Conservation (phyloP, 1,140 invertebrate genomes). For the Neodiprion fabricii region DNA sequence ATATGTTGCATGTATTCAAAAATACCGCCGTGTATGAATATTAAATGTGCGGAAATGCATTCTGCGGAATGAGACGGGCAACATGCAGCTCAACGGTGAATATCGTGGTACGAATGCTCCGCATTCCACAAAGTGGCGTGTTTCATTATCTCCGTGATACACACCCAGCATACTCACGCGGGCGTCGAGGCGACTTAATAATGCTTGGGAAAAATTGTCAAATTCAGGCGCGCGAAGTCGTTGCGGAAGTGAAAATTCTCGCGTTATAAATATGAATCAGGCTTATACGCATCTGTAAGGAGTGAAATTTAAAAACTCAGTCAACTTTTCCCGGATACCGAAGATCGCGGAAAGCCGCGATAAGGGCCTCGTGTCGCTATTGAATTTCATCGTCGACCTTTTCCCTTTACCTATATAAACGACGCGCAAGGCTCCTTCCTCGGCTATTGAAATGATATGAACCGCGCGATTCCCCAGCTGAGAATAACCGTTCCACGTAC, state of each 20-base stretch:
- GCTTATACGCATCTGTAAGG: background rate
- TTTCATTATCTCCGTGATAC: conserved; percentile 4
- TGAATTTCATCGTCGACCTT: background rate
- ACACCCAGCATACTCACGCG: background rate
- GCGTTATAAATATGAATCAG: background rate
- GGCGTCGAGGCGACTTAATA: too few species aligned
- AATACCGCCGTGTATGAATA: background rate
- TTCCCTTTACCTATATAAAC: background rate
- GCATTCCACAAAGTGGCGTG: background rate
- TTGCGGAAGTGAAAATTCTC: background rate
- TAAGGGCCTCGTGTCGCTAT: background rate
- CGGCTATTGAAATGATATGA: conserved; percentile 14
- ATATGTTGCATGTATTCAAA: background rate
- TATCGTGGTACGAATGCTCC: background rate
- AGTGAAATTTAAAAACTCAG: background rate
- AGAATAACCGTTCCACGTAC: conserved; percentile 9
- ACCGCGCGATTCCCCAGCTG: conserved; percentile 9
- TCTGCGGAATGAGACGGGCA: background rate
- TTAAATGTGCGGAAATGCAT: background rate
- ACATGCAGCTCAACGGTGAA: background rate
- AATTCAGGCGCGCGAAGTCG: background rate
- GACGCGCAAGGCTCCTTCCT: background rate
- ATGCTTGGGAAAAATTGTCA: background rate
- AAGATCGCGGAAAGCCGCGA: background rate
- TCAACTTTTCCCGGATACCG: background rate